Conservation (phyloP, 2,888 invertebrate genomes). For the Papilio gigon region DNA sequence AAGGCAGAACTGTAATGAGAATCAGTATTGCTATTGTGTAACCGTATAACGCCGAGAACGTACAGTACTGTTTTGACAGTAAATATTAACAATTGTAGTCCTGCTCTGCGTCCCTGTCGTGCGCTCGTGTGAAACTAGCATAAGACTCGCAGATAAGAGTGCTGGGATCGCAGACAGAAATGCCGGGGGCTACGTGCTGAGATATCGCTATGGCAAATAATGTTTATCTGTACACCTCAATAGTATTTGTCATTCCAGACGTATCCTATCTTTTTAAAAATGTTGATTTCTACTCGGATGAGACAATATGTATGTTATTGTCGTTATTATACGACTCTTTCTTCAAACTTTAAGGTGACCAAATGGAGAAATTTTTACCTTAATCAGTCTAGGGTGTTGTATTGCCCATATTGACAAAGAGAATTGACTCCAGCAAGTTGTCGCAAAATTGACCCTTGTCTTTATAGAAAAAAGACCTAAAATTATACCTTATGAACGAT, state of each 20-base stretch:
- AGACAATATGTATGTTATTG: background rate
- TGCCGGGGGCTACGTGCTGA: slow-evolving; percentile 19
- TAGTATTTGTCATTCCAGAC: slow-evolving; percentile 15
- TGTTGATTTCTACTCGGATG: background rate
- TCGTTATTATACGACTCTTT: too few species aligned
- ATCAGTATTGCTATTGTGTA: background rate
- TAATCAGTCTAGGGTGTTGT: too few species aligned
- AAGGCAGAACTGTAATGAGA: background rate
- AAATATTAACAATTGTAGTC: background rate
- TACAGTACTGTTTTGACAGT: background rate
- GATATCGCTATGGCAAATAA: slow-evolving; percentile 18
- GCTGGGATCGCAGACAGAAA: slow-evolving; percentile 16
- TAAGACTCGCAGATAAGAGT: slow-evolving; percentile 11
- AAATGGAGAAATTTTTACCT: too few species aligned
- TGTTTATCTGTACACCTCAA: slow-evolving; percentile 2
- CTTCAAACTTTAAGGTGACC: too few species aligned
- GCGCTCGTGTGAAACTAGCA: background rate
- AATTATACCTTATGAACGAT: too few species aligned
- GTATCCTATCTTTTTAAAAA: slow-evolving; percentile 7
- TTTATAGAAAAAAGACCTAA: too few species aligned
- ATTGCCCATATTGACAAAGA: background rate
- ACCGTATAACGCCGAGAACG: background rate
- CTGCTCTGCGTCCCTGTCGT: background rate
- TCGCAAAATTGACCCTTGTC: too few species aligned
- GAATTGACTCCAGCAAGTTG: too few species aligned